phyloP scores from a whole-genome alignment of 2,888 invertebrate species.

The Chorisops tibialis region DNA sequence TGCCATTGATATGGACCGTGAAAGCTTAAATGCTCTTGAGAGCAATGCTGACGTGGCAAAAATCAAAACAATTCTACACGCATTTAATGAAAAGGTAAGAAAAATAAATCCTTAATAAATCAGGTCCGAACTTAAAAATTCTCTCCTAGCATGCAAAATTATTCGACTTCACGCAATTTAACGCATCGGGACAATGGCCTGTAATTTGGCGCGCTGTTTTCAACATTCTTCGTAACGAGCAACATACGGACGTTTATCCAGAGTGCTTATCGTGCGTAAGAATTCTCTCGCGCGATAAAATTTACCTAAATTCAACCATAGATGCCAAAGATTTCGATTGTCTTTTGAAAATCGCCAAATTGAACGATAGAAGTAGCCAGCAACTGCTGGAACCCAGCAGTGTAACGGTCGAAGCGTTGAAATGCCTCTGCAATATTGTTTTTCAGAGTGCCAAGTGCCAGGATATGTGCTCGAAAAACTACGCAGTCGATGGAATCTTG shows the following conservation, averaged over 20 bases:
- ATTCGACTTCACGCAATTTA: conserved; percentile 46
- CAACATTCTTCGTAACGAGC: conserved; percentile 43
- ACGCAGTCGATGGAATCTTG: conserved; percentile 67
- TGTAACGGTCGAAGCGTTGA: conserved; percentile 72
- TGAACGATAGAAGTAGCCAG: conserved; percentile 52
- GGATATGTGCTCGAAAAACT: conserved; percentile 59
- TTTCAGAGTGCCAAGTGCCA: conserved; percentile 70
- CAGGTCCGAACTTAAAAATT: not conserved
- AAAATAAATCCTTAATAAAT: not conserved
- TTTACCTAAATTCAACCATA: conserved; percentile 62
- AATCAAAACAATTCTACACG: conserved; percentile 41
- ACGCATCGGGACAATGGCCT: conserved; percentile 47
- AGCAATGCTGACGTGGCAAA: conserved; percentile 40
- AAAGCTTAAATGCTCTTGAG: conserved; percentile 43
- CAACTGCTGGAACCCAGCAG: not conserved
- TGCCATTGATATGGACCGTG: conserved; percentile 46
- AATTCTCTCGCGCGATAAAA: conserved; percentile 72
- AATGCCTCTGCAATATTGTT: conserved; percentile 84
- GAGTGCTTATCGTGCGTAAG: conserved; percentile 48
- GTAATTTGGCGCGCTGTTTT: conserved; percentile 48
- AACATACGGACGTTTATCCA: conserved; percentile 38
- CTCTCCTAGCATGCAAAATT: conserved; percentile 44
- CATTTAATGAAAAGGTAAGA: conserved; percentile 46
- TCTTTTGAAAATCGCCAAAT: conserved; percentile 66
- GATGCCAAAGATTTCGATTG: conserved; percentile 65